These are phyloP conservation scores for Euura saliciscinereae DNA, from an alignment of 1,140 invertebrate genomes.

Conservation along the genomic window DNA sequence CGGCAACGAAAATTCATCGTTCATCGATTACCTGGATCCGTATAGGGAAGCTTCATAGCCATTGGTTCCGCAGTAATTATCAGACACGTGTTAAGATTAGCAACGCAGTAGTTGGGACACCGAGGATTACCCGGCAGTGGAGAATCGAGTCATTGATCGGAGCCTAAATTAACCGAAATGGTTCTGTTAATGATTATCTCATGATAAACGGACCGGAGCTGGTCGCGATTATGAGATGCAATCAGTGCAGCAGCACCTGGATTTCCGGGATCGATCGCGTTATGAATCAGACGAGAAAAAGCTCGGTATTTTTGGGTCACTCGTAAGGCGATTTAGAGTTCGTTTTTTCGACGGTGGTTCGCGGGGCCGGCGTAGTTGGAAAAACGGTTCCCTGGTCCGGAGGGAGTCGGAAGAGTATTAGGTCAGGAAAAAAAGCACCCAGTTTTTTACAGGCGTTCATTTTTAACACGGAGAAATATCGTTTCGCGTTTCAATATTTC, in stretches of 20 bases:
- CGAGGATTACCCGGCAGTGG: neutral
- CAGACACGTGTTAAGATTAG: neutral
- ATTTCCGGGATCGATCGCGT: neutral
- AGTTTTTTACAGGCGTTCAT: too few species aligned
- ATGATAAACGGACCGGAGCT: neutral
- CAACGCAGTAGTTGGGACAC: neutral
- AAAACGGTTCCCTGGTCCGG: neutral
- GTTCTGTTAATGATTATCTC: slow-evolving; percentile 1
- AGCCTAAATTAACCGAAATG: neutral
- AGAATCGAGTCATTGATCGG: neutral
- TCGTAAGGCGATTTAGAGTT: neutral
- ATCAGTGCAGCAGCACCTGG: neutral
- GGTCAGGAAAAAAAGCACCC: neutral
- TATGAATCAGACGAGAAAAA: too few species aligned
- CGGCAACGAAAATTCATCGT: too few species aligned
- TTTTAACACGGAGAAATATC: too few species aligned
- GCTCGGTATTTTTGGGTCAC: too few species aligned
- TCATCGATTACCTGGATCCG: too few species aligned
- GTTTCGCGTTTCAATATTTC: too few species aligned
- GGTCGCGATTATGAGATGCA: neutral
- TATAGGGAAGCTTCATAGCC: too few species aligned
- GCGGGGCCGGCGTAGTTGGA: neutral
- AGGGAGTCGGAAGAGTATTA: neutral
- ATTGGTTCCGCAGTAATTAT: neutral
- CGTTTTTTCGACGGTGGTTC: neutral